A percentile compares a stretch with the other conserved stretches of the same genome.
phyloP scores from a whole-genome alignment of 1,140 invertebrate genomes.

The Drosophila pruinosa region DNA sequence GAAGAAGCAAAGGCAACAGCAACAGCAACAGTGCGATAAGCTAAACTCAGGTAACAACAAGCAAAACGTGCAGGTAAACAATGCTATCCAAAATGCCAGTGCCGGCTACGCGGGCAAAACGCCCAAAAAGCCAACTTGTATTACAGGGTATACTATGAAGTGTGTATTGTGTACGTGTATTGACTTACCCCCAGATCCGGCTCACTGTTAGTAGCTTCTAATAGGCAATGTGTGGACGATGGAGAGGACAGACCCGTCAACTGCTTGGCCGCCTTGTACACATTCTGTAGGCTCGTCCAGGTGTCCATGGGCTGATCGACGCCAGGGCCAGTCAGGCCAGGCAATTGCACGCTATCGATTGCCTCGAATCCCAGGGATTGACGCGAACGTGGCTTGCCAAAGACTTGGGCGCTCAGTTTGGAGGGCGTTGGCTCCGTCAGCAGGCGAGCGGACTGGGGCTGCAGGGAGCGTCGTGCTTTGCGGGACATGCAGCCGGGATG shows the following conservation, averaged over 20 bases:
- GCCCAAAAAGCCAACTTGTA: no score
- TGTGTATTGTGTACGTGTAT: background rate
- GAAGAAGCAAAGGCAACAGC: background rate
- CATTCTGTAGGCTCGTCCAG: constrained; percentile 86
- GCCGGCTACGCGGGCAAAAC: constrained; percentile 11
- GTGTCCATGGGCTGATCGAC: constrained; percentile 67
- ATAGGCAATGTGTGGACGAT: constrained; percentile 52
- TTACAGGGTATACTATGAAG: background rate
- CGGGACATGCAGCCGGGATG: constrained; percentile 59
- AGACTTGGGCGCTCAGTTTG: constrained; percentile 66
- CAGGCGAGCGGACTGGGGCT: background rate
- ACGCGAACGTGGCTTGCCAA: constrained; percentile 59
- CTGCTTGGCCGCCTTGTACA: constrained; percentile 63
- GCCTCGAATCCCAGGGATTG: constrained; percentile 69
- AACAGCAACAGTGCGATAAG: no score
- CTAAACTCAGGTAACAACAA: constrained; percentile 57
- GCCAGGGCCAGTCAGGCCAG: constrained; percentile 6
- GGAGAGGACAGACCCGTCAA: constrained; percentile 11
- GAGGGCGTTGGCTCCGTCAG: constrained; percentile 47
- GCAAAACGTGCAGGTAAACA: constrained; percentile 60
- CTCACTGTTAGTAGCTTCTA: constrained; percentile 82
- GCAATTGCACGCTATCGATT: constrained; percentile 66
- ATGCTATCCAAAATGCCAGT: constrained; percentile 30
- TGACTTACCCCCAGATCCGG: constrained; percentile 81
- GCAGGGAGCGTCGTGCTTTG: constrained; percentile 59